A percentile compares a stretch with the other conserved stretches of the same genome.
These are phyloP conservation scores for Gymnoscopelus braueri DNA, from an alignment of 2,797 vertebrate genomes.

Conservation along the genomic window DNA sequence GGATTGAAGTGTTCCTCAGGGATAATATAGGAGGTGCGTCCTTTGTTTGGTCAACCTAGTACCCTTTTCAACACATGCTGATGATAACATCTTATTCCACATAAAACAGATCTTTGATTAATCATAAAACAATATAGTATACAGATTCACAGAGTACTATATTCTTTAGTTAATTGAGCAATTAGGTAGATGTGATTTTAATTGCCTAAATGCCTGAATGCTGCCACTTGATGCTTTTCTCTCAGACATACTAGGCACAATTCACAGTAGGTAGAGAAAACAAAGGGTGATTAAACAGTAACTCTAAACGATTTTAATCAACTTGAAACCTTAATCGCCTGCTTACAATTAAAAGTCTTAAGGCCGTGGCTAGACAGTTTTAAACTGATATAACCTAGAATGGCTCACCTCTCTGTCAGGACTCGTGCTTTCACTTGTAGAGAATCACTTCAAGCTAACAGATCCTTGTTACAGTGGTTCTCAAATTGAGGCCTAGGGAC, in stretches of 20 bases:
- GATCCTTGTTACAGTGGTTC: conserved; percentile 16
- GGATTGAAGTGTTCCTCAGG: conserved; percentile 69
- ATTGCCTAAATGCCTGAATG: conserved; percentile 16
- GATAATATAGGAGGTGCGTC: conserved; percentile 32
- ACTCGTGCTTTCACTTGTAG: conserved; percentile 27
- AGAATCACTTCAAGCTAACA: conserved; percentile 57
- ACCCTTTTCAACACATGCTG: conserved; percentile 65
- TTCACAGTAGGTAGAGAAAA: conserved; percentile 22
- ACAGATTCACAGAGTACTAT: neutral
- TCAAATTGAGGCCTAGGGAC: too few relatives aligned
- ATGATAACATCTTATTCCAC: conserved; percentile 51
- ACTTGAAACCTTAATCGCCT: conserved; percentile 32
- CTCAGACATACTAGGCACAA: neutral
- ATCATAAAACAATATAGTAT: neutral
- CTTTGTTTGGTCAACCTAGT: conserved; percentile 70
- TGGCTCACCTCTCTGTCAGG: conserved; percentile 30
- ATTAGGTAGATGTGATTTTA: neutral
- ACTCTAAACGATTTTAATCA: conserved; percentile 37
- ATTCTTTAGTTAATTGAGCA: neutral
- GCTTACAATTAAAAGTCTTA: conserved; percentile 41
- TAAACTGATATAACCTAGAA: conserved; percentile 24
- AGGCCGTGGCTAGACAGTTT: conserved; percentile 18
- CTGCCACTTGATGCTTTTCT: neutral
- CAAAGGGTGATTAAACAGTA: conserved; percentile 35
- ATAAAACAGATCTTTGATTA: neutral